Conservation (phyloP, 2,113 vertebrate species). For the Apodemus sylvaticus region DNA sequence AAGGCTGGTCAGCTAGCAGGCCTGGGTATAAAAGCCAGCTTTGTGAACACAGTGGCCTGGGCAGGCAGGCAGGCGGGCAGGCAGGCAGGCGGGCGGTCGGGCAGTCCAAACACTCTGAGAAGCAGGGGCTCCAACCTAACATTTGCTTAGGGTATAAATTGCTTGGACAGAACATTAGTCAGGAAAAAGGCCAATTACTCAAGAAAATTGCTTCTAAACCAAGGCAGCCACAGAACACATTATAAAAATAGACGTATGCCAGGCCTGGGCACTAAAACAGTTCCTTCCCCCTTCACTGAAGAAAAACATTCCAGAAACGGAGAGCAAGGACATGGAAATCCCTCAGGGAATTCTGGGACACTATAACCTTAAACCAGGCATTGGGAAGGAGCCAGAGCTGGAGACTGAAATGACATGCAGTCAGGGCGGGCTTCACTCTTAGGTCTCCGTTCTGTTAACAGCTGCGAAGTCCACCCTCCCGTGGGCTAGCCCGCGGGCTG, state of each 20-base stretch:
- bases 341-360: conserved; percentile 40
- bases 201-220: conserved; percentile 45
- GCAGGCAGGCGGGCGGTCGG: no score
- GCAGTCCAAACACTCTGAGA: neutral
- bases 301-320: conserved; percentile 51
- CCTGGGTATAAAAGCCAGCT: neutral
- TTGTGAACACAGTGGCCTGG: neutral
- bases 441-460: neutral
- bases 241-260: neutral
- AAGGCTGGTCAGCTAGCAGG: neutral
- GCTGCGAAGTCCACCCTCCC: neutral
- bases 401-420: neutral
- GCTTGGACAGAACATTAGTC: conserved; percentile 5
- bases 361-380: neutral
- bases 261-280: neutral
- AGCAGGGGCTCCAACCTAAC: neutral
- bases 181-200: neutral
- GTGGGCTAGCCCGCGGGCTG: neutral
- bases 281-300: neutral
- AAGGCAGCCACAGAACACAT: conserved; percentile 15
- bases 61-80: no score
- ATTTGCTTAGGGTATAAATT: neutral
- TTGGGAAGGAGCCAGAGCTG: conserved; percentile 17
- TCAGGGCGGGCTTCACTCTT: neutral
- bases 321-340: conserved; percentile 28